A percentile compares a stretch with the other conserved stretches of the same genome.
Conservation (phyloP, 2,113 vertebrate species). For the Xenopus borealis region DNA sequence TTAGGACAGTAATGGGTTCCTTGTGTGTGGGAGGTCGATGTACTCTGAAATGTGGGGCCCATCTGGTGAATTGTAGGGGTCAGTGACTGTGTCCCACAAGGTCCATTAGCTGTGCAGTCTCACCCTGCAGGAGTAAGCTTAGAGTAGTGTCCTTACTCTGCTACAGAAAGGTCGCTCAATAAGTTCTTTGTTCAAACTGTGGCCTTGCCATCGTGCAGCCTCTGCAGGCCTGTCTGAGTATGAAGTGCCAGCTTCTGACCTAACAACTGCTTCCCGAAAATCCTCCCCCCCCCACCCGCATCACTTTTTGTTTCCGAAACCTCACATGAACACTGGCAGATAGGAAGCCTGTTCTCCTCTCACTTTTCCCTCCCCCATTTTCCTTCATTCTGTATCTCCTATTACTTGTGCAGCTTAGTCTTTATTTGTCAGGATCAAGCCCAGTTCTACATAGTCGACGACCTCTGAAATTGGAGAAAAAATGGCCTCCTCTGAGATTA, state of each 20-base stretch:
- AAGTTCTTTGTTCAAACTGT: slow-evolving; percentile 28
- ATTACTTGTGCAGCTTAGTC: slow-evolving; percentile 25
- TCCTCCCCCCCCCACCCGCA: slow-evolving; percentile 21
- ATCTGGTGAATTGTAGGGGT: slow-evolving; percentile 30
- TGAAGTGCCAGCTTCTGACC: slow-evolving; percentile 43
- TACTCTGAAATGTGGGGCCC: slow-evolving; percentile 38
- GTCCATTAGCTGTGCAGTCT: slow-evolving; percentile 13
- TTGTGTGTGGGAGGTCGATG: slow-evolving; percentile 39
- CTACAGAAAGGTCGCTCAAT: slow-evolving; percentile 33
- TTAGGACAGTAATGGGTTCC: slow-evolving; percentile 39
- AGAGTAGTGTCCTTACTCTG: slow-evolving; percentile 1
- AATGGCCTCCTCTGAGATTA: background rate
- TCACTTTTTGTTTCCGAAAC: slow-evolving; percentile 40
- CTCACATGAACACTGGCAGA: slow-evolving; percentile 43
- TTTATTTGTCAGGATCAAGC: slow-evolving; percentile 37
- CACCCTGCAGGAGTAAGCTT: slow-evolving; percentile 14
- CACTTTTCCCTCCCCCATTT: slow-evolving; percentile 8
- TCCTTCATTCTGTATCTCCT: slow-evolving; percentile 12
- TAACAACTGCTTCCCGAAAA: slow-evolving; percentile 42
- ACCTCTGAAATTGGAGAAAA: slow-evolving; percentile 1
- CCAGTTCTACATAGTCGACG: slow-evolving; percentile 15
- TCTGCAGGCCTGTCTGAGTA: slow-evolving; percentile 41
- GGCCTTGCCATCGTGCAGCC: slow-evolving; percentile 37
- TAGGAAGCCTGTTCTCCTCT: slow-evolving; percentile 27
- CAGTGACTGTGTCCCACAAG: slow-evolving; percentile 44